These are phyloP conservation scores for Chondrilla cf. caribensis DNA, from an alignment of 37 sponge, comb jelly and placozoan species.

Conservation along the genomic window DNA sequence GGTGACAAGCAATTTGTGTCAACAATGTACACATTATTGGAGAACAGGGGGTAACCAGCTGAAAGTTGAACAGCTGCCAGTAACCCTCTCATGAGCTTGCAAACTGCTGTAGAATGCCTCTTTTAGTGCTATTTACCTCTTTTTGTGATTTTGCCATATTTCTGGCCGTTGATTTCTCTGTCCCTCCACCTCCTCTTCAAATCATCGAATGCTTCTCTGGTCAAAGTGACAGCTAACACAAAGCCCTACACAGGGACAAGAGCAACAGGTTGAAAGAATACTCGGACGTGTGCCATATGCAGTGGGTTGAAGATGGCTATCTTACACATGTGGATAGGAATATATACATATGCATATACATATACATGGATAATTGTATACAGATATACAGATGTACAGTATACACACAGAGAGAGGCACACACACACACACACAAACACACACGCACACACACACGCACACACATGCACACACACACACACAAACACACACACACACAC, in stretches of 20 bases:
- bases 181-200: slow-evolving; percentile 77
- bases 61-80: too few species aligned
- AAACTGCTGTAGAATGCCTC: too few species aligned
- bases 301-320: too few species aligned
- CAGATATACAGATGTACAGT: background rate
- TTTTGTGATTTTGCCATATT: slow-evolving; percentile 69
- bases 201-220: slow-evolving; percentile 87
- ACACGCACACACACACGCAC: background rate
- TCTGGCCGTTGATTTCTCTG: slow-evolving; percentile 75
- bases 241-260: slow-evolving; percentile 47
- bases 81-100: too few species aligned
- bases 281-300: background rate
- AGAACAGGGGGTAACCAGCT: too few species aligned
- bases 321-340: background rate
- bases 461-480: background rate
- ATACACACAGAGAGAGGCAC: background rate
- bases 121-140: too few species aligned
- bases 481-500: background rate
- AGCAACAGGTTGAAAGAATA: background rate
- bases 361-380: background rate
- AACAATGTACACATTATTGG: too few species aligned
- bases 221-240: slow-evolving; percentile 81
- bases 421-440: background rate
- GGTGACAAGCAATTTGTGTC: too few species aligned
- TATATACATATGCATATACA: background rate